A percentile compares a stretch with the other conserved stretches of the same genome.
Evolutionary conservation across 1,140 invertebrate species (phyloP).

Genomic region (Protaetia brevitarsis): DNA sequence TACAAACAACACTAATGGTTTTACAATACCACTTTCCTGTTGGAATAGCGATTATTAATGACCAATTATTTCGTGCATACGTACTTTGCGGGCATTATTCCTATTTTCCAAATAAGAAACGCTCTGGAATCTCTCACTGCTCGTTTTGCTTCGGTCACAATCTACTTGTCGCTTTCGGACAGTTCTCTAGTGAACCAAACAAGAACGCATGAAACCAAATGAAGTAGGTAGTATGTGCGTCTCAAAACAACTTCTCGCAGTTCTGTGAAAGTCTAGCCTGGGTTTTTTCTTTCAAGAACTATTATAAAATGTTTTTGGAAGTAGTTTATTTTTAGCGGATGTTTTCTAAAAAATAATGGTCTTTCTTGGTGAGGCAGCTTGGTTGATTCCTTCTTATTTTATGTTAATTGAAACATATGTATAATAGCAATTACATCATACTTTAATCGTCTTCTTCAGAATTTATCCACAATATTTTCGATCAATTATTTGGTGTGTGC

Average conservation of each 20-base stretch:
- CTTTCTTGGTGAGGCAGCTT: too few relatives aligned
- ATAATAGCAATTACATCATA: too few relatives aligned
- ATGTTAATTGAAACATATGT: too few relatives aligned
- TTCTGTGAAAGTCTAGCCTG: background rate
- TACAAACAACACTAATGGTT: too few relatives aligned
- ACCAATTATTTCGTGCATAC: conserved; percentile 8
- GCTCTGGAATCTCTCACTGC: background rate
- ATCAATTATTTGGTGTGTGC: too few relatives aligned
- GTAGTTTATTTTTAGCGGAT: too few relatives aligned
- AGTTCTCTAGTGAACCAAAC: background rate
- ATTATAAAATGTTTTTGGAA: too few relatives aligned
- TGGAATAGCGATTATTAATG: background rate
- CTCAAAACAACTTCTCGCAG: background rate
- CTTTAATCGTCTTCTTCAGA: too few relatives aligned
- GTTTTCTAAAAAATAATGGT: too few relatives aligned
- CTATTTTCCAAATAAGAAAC: conserved; percentile 5
- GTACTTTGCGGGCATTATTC: background rate
- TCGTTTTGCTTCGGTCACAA: conserved; percentile 1
- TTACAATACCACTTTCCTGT: background rate
- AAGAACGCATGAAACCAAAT: background rate
- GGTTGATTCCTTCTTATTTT: too few relatives aligned
- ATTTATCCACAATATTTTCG: too few relatives aligned
- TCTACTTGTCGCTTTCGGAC: conserved; percentile 9
- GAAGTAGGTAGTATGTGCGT: conserved; percentile 11
- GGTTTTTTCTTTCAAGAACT: background rate